Conservation (phyloP, 2,888 invertebrate genomes). For the Adelognathus sp. region DNA sequence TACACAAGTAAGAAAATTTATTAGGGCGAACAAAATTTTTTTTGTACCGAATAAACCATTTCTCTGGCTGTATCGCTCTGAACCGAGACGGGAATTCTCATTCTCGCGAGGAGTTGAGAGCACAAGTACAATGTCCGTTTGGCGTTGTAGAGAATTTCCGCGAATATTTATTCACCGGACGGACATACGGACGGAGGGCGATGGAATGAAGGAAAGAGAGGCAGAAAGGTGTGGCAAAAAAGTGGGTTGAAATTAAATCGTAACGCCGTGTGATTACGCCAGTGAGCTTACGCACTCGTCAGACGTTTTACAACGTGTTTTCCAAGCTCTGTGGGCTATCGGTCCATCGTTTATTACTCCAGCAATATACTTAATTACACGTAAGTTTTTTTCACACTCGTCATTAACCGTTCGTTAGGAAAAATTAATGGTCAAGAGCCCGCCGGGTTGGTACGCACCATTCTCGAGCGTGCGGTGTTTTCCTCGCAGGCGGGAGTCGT, state of each 20-base stretch:
- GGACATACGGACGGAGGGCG: constrained; percentile 25
- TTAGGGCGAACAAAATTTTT: too few relatives aligned
- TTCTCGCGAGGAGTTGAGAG: not conserved
- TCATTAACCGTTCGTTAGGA: constrained; percentile 60
- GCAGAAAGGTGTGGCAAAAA: constrained; percentile 46
- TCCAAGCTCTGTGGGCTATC: not conserved
- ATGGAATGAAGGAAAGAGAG: constrained; percentile 11
- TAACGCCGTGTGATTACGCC: constrained; percentile 63
- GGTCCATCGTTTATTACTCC: constrained; percentile 26
- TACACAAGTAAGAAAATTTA: too few relatives aligned
- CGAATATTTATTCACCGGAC: constrained; percentile 21
- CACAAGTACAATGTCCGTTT: not conserved
- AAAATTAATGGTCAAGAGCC: constrained; percentile 59
- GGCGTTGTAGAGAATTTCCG: constrained; percentile 23
- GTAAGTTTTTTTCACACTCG: constrained; percentile 57
- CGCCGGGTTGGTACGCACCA: not conserved
- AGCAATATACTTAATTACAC: constrained; percentile 62
- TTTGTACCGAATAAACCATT: too few relatives aligned
- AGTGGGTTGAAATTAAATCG: constrained; percentile 63
- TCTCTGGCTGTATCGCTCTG: not conserved
- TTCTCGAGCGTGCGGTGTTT: not conserved
- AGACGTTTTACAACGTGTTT: not conserved
- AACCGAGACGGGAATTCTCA: constrained; percentile 22
- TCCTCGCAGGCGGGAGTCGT: not conserved
- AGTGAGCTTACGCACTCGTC: constrained; percentile 15